phyloP scores from a whole-genome alignment of 2,797 vertebrate genomes.

The Halcyon chelicuti region DNA sequence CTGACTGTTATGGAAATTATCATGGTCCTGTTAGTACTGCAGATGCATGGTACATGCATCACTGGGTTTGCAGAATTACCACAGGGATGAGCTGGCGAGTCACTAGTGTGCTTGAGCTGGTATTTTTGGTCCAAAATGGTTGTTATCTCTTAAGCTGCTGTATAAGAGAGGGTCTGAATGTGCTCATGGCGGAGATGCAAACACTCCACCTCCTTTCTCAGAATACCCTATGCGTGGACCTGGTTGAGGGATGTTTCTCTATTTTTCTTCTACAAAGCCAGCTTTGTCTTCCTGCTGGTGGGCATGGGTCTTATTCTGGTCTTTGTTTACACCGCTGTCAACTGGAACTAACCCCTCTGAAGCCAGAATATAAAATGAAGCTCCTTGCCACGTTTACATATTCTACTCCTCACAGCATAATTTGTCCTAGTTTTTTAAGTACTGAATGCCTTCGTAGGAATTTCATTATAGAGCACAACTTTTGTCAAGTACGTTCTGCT shows the following conservation, averaged over 20 bases:
- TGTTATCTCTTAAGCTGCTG: background rate
- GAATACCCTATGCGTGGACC: background rate
- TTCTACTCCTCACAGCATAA: constrained; percentile 55
- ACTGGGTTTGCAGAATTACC: background rate
- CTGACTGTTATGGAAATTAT: background rate
- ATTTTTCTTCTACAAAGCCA: background rate
- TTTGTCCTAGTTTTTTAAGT: constrained; percentile 65
- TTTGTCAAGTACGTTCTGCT: constrained; percentile 48
- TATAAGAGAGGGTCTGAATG: background rate
- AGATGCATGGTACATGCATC: background rate
- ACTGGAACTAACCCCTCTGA: constrained; percentile 25
- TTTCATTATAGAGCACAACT: constrained; percentile 37
- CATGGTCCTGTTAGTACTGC: background rate
- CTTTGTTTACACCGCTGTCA: background rate
- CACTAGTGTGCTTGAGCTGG: background rate
- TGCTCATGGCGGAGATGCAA: background rate
- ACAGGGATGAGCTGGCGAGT: background rate
- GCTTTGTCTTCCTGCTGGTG: background rate
- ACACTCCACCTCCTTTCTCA: background rate
- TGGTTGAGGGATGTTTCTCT: background rate
- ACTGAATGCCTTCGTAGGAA: background rate
- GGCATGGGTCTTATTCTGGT: background rate
- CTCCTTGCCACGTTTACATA: constrained; percentile 46
- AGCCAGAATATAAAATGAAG: constrained; percentile 26
- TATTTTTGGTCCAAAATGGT: background rate